Conservation (phyloP, 2,888 invertebrate species). For the Ernsta delagoae region DNA sequence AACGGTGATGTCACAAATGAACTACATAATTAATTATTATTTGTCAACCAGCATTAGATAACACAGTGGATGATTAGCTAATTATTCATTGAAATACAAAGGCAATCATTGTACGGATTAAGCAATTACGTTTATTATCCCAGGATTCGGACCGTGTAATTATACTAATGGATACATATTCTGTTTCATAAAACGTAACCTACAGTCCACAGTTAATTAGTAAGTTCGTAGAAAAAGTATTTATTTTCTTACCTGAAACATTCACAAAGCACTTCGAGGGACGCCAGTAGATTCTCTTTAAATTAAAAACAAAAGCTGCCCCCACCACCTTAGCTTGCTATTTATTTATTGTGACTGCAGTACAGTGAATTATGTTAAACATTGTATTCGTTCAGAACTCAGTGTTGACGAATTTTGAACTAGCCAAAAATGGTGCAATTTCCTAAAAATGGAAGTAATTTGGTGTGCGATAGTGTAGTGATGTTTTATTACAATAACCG, state of each 20-base stretch:
- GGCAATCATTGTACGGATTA: conserved; percentile 10
- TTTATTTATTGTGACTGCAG: conserved; percentile 6
- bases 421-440: conserved; percentile 19
- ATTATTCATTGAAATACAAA: conserved; percentile 1
- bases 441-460: neutral
- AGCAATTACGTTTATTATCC: neutral
- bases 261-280: conserved; percentile 18
- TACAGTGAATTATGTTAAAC: neutral
- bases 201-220: conserved; percentile 5
- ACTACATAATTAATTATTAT: neutral
- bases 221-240: neutral
- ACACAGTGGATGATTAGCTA: conserved; percentile 19
- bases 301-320: conserved; percentile 22
- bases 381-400: neutral
- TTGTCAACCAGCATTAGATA: conserved; percentile 24
- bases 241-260: conserved; percentile 12
- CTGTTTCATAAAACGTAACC: neutral
- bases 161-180: neutral
- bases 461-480: conserved; percentile 6
- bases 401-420: neutral
- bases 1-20: neutral
- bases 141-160: too few relatives aligned
- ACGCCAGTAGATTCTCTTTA: conserved; percentile 12
- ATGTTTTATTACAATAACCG: conserved; percentile 25
- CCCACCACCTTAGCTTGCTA: conserved; percentile 12